Evolutionary conservation across 1,140 invertebrate species (phyloP), one percentile per base, ranked within the genome.

Genomic region (Daktulosphaira vitifoliae): DNA sequence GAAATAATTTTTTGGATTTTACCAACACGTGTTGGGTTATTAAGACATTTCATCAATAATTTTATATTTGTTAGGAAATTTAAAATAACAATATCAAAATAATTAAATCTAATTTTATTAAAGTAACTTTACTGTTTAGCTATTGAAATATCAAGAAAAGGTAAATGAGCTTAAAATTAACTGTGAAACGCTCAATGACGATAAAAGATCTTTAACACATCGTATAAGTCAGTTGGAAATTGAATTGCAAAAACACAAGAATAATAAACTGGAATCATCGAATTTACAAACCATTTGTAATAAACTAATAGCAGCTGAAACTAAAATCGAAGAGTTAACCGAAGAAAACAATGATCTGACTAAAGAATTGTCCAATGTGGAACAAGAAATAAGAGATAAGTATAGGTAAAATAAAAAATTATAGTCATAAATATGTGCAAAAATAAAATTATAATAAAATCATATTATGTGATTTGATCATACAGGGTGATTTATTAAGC

Each of bases 281-380:
- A 69, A 78, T 59, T 77, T 75, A 71, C 78, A 77, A 65, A 78
- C 81, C 83, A 89, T 67, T 85, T 88, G 69, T 75, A 93, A 86
- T 1, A 93, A 95, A 76, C 74, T 93, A 16, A 76, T 86, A 62
- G 86, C 88, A 16, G 87, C 90, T 1, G 92, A 97, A 78, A 87
- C 85, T 50, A 78, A 95, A 2, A 90, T 90, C 71, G 90, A 96
- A 74, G 89, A 92, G 68, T 77, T 98, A 2, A 91, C 92, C 85
- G 90, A 96, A 71, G 96, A 98, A 76, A 98, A 98, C 77, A 89
- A 96, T 72, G 87, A 91, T 50, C 88, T 97, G 77, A 94, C 95
- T 72, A 88, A 90, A 69, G 94, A 99, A 74, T 84, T 98, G 18
- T 77, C 88, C 52, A 90, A 96, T 71, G 78, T 98, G 71, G 90